Evolutionary conservation across 2,797 vertebrate species (phyloP).

Genomic region (Acanthurus leucopareius): DNA sequence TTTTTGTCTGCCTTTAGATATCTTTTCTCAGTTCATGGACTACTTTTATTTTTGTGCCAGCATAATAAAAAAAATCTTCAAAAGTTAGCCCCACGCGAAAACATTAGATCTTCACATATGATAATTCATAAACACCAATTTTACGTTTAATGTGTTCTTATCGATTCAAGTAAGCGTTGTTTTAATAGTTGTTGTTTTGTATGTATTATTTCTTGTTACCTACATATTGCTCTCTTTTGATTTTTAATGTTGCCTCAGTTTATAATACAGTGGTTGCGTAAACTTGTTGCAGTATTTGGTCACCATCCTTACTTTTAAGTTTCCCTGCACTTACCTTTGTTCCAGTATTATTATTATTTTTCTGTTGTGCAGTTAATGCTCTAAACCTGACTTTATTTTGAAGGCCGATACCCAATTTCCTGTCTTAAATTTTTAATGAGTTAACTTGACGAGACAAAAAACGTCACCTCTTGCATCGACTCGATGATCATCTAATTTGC

Average conservation of each 20-base stretch:
- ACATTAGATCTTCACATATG: neutral
- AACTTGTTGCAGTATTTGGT: neutral
- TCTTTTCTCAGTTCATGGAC: no score
- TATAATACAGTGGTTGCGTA: neutral
- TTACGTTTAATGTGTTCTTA: neutral
- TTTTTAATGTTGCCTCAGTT: neutral
- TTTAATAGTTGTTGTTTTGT: neutral
- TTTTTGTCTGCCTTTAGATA: no score
- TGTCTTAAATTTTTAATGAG: rapidly evolving
- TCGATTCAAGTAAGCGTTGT: neutral
- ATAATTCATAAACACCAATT: neutral
- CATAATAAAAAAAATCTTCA: neutral
- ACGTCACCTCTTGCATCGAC: constrained; percentile 13
- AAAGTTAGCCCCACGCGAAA: no score
- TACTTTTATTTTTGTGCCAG: neutral
- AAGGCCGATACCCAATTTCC: constrained; percentile 1
- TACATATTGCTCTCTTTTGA: neutral
- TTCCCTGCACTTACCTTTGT: neutral
- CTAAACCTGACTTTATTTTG: constrained; percentile 42
- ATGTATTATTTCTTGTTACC: neutral
- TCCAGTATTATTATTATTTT: no score
- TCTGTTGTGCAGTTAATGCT: neutral
- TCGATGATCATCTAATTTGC: constrained; percentile 45
- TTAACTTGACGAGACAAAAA: constrained; percentile 10
- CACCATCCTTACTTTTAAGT: no score